Base-by-base conservation (phyloP, 64 coral and sea anemone species). In the Porites lutea region DNA sequence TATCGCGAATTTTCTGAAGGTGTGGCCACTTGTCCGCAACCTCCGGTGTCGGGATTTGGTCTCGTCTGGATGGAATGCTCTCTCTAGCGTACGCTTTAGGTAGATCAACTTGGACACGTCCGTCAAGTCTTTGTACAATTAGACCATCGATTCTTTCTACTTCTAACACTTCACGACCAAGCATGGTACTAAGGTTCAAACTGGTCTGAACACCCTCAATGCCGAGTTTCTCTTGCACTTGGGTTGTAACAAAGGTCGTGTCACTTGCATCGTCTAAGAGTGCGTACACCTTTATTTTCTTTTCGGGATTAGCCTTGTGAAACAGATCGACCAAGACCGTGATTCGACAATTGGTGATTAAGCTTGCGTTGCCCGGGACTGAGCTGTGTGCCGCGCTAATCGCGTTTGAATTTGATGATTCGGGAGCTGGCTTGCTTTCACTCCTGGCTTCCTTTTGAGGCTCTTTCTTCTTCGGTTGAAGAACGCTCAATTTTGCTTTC, bases 51-150 rank as follows among this genome's bases (percentile, higher is more conserved):
- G 74, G 48, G 13, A 96, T 93, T 22, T 96, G 91, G 47, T 93
- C 88, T 22, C 52, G 48, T 59, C 87, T 86, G 13, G 87, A 93
- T 0, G 87, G 95, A 12, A 96, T 96, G 52, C 19, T 55, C 13
- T 44, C 58, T 65, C 82, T 88, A 0, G 77, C 48, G 53, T 88
- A 93, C 8, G 75, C 52, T 65, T 75, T 93, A 8, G 92, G 92
- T 10, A 93, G 44, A 3, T 82, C 75, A 47, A 93, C 77, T 16
- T 93, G 15, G 10, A 68, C 52, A 7, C 77, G 14, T 65, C 59
- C 82, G 63, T 93, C 86, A 4, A 72, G 52, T 10, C 86, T 20
- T 18, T 93, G 55, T 48, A 66, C 92, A 58, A 93, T 54, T 12
- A 93, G 52, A 48, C 92, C 92, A 48, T 93, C 52, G 12, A 88